These are phyloP conservation scores for Campoplex capitator DNA, from an alignment of 2,888 invertebrate species.

Conservation along the genomic window DNA sequence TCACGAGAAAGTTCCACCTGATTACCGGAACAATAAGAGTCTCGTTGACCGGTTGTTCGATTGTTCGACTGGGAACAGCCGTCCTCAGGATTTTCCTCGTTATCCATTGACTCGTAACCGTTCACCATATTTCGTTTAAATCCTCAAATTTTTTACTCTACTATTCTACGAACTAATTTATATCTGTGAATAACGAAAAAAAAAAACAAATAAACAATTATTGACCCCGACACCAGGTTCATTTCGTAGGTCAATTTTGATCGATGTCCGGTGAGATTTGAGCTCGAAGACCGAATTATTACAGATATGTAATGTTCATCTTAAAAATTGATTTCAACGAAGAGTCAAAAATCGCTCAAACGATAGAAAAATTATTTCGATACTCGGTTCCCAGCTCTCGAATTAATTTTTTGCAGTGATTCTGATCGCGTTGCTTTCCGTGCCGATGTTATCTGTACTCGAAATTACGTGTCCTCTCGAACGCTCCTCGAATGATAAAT, in stretches of 20 bases:
- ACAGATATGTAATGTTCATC: background rate
- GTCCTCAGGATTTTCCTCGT: constrained; percentile 70
- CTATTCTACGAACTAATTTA: constrained; percentile 57
- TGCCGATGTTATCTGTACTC: constrained; percentile 37
- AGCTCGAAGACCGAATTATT: background rate
- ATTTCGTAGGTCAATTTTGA: constrained; percentile 1
- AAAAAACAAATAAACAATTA: too few relatives aligned
- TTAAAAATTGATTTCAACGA: background rate
- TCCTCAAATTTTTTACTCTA: constrained; percentile 45
- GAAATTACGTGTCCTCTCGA: constrained; percentile 52
- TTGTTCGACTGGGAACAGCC: constrained; percentile 67
- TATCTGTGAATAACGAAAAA: constrained; percentile 48
- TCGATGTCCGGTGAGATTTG: background rate
- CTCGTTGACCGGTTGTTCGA: constrained; percentile 59
- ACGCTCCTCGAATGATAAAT: constrained; percentile 56
- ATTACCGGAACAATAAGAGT: constrained; percentile 62
- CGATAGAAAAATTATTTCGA: background rate
- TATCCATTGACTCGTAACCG: constrained; percentile 76
- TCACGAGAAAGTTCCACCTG: constrained; percentile 75
- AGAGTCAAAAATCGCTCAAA: background rate
- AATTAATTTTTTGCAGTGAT: constrained; percentile 35
- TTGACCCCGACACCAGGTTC: constrained; percentile 37
- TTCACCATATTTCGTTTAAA: constrained; percentile 76
- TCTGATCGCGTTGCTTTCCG: constrained; percentile 27
- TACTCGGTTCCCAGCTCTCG: constrained; percentile 6